phyloP scores from a whole-genome alignment of 2,797 vertebrate species.

The Cryptoprocta ferox region DNA sequence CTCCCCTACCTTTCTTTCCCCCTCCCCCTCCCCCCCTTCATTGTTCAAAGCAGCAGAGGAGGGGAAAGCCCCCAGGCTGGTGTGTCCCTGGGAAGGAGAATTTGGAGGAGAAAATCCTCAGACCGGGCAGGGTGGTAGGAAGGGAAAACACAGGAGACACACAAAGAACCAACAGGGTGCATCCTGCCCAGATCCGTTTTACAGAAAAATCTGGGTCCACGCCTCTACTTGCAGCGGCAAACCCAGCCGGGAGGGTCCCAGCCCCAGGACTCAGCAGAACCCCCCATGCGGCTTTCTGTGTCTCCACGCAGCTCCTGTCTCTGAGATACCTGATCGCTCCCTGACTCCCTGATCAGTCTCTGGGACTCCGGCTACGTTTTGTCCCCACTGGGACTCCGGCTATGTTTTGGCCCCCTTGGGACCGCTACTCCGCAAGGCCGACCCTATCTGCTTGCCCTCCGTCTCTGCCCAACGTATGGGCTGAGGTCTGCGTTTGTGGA shows the following conservation, averaged over 20 bases:
- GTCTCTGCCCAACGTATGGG: accelerated
- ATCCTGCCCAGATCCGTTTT: accelerated
- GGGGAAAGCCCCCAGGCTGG: neutral
- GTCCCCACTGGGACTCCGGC: too few species aligned
- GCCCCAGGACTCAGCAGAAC: neutral
- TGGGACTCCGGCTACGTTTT: too few species aligned
- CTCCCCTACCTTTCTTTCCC: too few species aligned
- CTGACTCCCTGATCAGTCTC: neutral
- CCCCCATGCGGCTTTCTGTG: accelerated
- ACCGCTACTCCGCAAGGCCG: accelerated
- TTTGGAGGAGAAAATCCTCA: neutral
- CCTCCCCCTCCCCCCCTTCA: accelerated
- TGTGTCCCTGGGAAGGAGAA: too few species aligned
- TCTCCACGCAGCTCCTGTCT: neutral
- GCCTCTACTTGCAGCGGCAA: neutral
- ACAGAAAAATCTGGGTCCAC: accelerated
- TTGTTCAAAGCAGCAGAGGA: neutral
- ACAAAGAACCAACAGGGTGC: accelerated
- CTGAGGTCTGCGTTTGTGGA: too few species aligned
- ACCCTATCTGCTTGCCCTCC: neutral
- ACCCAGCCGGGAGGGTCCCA: too few species aligned
- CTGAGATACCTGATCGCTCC: too few species aligned
- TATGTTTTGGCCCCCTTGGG: neutral
- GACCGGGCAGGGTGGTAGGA: neutral
- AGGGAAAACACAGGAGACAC: neutral